Conservation (phyloP, 2,797 vertebrate genomes). For the Uromys caudimaculatus region DNA sequence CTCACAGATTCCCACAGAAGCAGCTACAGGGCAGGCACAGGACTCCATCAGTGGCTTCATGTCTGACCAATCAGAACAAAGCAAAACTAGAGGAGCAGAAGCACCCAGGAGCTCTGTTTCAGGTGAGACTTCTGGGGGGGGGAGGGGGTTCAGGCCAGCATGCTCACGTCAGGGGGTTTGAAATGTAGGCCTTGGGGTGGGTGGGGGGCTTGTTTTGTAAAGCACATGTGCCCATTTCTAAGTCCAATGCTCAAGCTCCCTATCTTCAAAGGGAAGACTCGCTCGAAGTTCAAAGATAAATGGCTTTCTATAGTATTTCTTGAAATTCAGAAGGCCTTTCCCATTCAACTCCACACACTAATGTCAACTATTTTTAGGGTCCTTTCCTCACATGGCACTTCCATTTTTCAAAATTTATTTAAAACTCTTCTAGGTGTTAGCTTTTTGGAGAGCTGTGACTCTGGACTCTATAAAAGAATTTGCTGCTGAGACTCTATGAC, state of each 20-base stretch:
- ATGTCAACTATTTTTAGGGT: conserved; percentile 58
- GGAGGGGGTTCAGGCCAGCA: not conserved
- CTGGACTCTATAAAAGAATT: not conserved
- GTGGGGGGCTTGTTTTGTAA: not conserved
- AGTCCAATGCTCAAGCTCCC: not conserved
- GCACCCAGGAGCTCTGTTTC: not conserved
- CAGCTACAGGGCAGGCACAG: not conserved
- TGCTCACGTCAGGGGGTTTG: not conserved
- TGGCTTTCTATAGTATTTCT: conserved; percentile 1
- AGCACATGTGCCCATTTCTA: fast-evolving
- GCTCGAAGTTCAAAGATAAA: not conserved
- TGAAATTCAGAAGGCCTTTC: conserved; percentile 29
- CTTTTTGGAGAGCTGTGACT: conserved; percentile 60
- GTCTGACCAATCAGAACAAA: conserved; percentile 33
- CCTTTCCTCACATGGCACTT: conserved; percentile 17
- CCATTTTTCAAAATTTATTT: conserved; percentile 57
- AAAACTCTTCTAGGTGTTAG: conserved; percentile 24
- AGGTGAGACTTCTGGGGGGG: not conserved
- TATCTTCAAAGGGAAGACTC: conserved; percentile 30
- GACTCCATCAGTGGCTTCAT: not conserved
- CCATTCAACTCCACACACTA: not conserved
- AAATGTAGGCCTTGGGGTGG: not conserved
- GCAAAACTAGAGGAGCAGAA: not conserved
- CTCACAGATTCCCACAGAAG: not conserved
- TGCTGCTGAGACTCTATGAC: not conserved